Conservation (phyloP, 1,140 invertebrate genomes). For the Drosophila melanogaster region DNA sequence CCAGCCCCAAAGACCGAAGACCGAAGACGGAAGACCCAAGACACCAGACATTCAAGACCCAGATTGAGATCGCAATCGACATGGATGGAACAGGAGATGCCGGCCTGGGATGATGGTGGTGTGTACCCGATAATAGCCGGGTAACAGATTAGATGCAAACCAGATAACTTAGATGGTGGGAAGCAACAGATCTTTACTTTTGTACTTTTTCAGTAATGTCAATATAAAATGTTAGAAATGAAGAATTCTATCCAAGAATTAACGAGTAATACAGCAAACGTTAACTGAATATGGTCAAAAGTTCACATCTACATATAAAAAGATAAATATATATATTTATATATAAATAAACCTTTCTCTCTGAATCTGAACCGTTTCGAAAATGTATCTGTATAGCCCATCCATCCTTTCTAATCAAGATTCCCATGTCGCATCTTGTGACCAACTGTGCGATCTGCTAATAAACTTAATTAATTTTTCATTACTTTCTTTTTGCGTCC, state of each 20-base stretch:
- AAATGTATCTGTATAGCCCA: not conserved
- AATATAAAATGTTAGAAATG: not conserved
- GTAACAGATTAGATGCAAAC: conserved; percentile 1
- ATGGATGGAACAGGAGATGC: conserved; percentile 29
- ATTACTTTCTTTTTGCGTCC: conserved; percentile 45
- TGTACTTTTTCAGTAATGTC: not conserved
- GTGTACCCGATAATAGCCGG: conserved; percentile 5
- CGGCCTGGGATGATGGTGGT: conserved; percentile 8
- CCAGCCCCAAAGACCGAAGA: not conserved
- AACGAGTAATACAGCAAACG: not conserved
- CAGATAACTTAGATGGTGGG: conserved; percentile 1
- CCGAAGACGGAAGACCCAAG: not conserved
- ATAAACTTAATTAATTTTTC: conserved; percentile 39
- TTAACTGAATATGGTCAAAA: not conserved
- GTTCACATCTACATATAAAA: not conserved
- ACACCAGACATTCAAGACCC: conserved; percentile 19
- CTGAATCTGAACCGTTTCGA: too few species aligned
- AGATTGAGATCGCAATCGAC: conserved; percentile 32
- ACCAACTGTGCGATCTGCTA: conserved; percentile 6
- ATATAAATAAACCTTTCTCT: not conserved
- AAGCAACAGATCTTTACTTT: not conserved
- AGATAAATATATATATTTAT: not conserved
- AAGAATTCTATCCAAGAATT: not conserved
- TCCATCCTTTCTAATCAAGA: conserved; percentile 13
- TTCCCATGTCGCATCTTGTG: not conserved